Conservation (phyloP, 2,888 invertebrate genomes). For the Lepidonotus clava region DNA sequence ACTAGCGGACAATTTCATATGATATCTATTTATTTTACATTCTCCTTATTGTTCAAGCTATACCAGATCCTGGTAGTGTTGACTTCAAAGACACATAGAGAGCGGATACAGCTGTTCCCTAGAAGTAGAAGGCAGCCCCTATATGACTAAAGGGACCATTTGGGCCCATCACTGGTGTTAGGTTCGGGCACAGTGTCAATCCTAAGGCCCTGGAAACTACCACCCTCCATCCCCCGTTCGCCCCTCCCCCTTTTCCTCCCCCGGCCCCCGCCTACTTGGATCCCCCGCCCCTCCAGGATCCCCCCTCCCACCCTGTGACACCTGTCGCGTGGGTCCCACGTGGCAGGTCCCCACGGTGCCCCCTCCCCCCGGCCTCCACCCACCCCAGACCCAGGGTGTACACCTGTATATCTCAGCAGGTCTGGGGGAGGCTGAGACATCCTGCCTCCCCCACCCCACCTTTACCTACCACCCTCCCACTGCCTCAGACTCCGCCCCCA, state of each 20-base stretch:
- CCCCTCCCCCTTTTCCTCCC: background rate
- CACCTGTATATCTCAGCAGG: no score
- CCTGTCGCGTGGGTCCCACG: constrained; percentile 18
- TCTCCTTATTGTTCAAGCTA: no score
- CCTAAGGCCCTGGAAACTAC: background rate
- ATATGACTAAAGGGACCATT: no score
- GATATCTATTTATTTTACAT: no score
- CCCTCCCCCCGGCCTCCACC: no score
- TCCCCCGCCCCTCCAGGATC: background rate
- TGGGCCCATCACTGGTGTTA: background rate
- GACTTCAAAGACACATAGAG: no score
- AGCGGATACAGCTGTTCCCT: no score
- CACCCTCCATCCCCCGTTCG: background rate
- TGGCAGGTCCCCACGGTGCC: constrained; percentile 3
- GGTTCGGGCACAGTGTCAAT: background rate
- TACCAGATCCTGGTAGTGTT: no score
- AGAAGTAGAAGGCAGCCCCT: no score
- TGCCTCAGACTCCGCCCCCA: background rate
- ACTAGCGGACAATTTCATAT: no score
- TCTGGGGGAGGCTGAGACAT: background rate
- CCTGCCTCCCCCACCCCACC: background rate
- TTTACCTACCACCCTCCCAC: background rate
- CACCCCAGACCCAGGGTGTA: no score
- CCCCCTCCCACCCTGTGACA: background rate
- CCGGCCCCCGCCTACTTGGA: no score